Percentiles rank a stretch among this genome's conserved stretches.
Evolutionary conservation across 35 echinoderm and acorn worm genomes (phyloP).

Genomic region (Apostichopus japonicus): DNA sequence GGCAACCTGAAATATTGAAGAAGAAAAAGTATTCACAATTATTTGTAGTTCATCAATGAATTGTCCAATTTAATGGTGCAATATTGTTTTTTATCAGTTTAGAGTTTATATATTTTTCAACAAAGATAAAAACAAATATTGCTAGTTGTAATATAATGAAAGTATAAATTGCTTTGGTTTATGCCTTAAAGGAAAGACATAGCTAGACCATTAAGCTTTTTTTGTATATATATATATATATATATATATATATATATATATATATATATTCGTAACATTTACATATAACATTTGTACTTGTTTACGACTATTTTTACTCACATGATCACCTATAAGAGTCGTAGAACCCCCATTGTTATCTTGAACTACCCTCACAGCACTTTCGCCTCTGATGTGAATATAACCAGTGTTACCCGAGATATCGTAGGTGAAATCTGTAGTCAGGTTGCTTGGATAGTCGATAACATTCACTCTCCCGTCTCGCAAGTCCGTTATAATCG

Average conservation of each 20-base stretch:
- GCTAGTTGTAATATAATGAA: too few species aligned
- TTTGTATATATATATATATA: too few species aligned
- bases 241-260: too few species aligned
- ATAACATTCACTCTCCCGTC: constrained; percentile 8
- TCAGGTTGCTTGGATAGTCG: neutral
- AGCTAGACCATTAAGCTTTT: too few species aligned
- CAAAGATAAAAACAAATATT: too few species aligned
- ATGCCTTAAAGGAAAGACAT: too few species aligned
- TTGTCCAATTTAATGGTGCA: too few species aligned
- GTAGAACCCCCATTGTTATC: neutral
- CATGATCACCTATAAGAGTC: neutral
- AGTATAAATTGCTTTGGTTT: too few species aligned
- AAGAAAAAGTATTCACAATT: neutral
- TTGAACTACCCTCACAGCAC: neutral
- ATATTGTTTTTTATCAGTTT: too few species aligned
- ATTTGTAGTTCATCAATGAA: too few species aligned
- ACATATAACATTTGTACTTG: neutral
- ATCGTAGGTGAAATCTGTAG: constrained; percentile 21
- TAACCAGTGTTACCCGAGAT: neutral
- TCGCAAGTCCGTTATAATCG: neutral
- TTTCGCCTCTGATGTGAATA: neutral
- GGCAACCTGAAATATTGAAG: neutral
- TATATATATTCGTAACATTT: too few species aligned
- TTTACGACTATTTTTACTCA: neutral
- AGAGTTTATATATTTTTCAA: too few species aligned